Base-by-base conservation (phyloP, 2,888 invertebrate species). In the Yponomeuta plumbellus region DNA sequence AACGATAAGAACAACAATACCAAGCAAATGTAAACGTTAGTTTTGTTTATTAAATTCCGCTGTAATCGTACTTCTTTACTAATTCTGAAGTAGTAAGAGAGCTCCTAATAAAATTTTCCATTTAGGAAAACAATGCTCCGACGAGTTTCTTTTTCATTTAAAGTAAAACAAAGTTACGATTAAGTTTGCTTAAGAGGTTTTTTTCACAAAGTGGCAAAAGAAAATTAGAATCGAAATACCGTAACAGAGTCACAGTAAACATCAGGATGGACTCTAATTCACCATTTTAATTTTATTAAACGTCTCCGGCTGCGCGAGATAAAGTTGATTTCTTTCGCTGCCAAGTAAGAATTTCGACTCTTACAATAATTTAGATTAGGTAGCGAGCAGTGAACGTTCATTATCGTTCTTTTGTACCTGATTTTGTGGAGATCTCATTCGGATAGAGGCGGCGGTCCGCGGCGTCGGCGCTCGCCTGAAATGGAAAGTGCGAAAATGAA, bases 401-500 rank as follows among this genome's bases (percentile, higher is more conserved):
- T 91, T 91, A 90, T 91, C 90, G 89, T 90, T 88, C 90, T 91
- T 91, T 91, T 90, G 91, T 91, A 91, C 85, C 86, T 86, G 91
- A 91, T 91, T 90, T 89, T 85, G 87, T 83, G 75, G 81, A 91
- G 91, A 91, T 91, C 90, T 88, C 91, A 91, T 91, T 90, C 89
- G 85, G 91, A 91, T 91, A 91, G 88, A 88, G 85, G 85, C 80
- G 5, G 79, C 83, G 80, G 86, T 86, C 88, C 87, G 83, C 87
- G 86, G 85, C 84, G 84, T 85, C 85, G 83, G 87, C 84, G 84
- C 82, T 83, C 88, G 83, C 86, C 84, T 83, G 80, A 91, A 90
- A 89, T 88, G 88, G 88, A 90, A 91, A 91, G 91, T 91, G 91
- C 88, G 91, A 91, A 91, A 91, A 91, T 91, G 88, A 91, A 91